Percentiles rank a stretch among this genome's conserved stretches.
These are phyloP conservation scores for Erpobdella octoculata DNA, from an alignment of 2,888 invertebrate species.

Conservation along the genomic window DNA sequence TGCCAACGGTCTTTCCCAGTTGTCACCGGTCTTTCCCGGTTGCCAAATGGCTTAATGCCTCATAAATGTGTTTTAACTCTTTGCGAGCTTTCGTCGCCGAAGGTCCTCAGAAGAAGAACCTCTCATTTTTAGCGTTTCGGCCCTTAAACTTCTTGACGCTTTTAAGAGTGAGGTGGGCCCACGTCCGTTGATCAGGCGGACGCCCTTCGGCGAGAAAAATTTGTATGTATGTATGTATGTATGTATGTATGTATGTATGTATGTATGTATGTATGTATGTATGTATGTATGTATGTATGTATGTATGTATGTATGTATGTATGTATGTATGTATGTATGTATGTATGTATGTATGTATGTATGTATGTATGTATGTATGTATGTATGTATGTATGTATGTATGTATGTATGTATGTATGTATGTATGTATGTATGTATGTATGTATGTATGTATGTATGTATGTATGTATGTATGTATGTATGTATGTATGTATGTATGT, in stretches of 20 bases:
- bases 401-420: too few species aligned
- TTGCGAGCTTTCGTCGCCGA: too few species aligned
- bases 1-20: too few species aligned
- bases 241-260: constrained; percentile 1
- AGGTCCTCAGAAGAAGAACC: too few species aligned
- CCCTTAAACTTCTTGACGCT: too few species aligned
- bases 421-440: constrained; percentile 1
- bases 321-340: constrained; percentile 1
- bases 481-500: constrained; percentile 21
- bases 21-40: too few species aligned
- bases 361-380: constrained; percentile 1
- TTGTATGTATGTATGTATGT: constrained; percentile 1
- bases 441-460: constrained; percentile 1
- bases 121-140: too few species aligned
- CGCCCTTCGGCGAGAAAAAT: too few species aligned
- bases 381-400: constrained; percentile 1
- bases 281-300: constrained; percentile 1
- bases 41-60: too few species aligned
- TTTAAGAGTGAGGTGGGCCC: too few species aligned
- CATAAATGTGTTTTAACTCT: too few species aligned
- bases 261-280: constrained; percentile 1
- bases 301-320: constrained; percentile 1
- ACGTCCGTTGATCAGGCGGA: too few species aligned
- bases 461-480: constrained; percentile 6
- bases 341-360: constrained; percentile 1